Percentiles rank a stretch among this genome's conserved stretches.
phyloP scores from a whole-genome alignment of 2,113 vertebrate genomes.

The Odontophorus gujanensis region DNA sequence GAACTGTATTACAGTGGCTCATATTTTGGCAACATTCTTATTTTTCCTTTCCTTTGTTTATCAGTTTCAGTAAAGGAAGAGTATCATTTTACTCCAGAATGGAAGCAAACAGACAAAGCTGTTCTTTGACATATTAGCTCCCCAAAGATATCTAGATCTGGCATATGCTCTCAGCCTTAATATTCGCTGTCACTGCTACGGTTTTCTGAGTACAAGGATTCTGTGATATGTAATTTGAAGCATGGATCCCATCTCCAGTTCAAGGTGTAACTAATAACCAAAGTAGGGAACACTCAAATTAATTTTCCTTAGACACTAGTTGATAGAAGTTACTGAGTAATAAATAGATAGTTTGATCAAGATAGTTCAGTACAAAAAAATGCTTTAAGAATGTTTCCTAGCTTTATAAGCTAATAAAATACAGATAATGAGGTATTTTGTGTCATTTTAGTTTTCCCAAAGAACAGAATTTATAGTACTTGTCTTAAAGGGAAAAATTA shows the following conservation, averaged over 20 bases:
- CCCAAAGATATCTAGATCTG: not conserved
- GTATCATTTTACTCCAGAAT: not conserved
- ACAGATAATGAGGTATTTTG: not conserved
- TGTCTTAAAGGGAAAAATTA: not conserved
- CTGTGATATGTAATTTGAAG: not conserved
- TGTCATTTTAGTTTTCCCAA: not conserved
- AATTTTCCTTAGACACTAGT: not conserved
- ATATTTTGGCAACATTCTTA: not conserved
- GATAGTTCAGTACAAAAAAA: not conserved
- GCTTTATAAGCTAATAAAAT: not conserved
- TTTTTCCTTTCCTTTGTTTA: conserved; percentile 15
- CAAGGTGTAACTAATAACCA: not conserved
- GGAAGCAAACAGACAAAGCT: not conserved
- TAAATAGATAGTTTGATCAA: not conserved
- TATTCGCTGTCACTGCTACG: not conserved
- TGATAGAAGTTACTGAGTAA: not conserved
- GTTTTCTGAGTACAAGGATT: not conserved
- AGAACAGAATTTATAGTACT: not conserved
- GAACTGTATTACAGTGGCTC: not conserved
- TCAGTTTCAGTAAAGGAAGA: not conserved
- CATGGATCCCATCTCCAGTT: not conserved
- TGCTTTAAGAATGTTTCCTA: not conserved
- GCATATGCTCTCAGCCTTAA: not conserved
- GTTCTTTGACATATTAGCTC: not conserved
- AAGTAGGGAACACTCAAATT: not conserved